Conservation (phyloP, 1,140 invertebrate genomes). For the Microplitis demolitor region DNA sequence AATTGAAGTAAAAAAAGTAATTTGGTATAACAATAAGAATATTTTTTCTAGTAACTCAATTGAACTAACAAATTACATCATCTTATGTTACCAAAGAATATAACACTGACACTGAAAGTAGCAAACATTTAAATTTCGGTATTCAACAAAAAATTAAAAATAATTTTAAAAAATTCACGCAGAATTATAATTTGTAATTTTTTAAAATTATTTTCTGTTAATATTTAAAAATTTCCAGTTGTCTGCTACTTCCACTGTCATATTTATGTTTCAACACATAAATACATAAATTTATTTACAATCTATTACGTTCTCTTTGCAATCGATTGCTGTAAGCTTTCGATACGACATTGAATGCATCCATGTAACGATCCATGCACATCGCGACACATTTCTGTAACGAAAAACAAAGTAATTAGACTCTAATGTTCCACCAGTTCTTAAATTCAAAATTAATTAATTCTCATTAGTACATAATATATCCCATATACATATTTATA, state of each 20-base stretch:
- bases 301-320: conserved; percentile 71
- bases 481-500: too few relatives aligned
- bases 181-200: background rate
- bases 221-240: background rate
- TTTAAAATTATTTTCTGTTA: background rate
- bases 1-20: conserved; percentile 25
- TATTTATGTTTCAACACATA: background rate
- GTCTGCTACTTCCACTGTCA: too few relatives aligned
- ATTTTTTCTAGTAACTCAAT: too few relatives aligned
- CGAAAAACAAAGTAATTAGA: conserved; percentile 28
- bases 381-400: conserved; percentile 94
- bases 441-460: too few relatives aligned
- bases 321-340: conserved; percentile 82
- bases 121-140: too few relatives aligned
- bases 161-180: too few relatives aligned
- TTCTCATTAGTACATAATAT: too few relatives aligned
- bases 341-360: conserved; percentile 90
- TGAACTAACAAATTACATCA: conserved; percentile 36
- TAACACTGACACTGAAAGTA: too few relatives aligned
- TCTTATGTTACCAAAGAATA: background rate
- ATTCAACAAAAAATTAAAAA: too few relatives aligned
- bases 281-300: conserved; percentile 41
- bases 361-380: conserved; percentile 98
- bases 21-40: too few relatives aligned
- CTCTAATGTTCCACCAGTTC: too few relatives aligned